Base-by-base conservation (phyloP, 1,140 invertebrate species). In the Oncopodura yosiiana region DNA sequence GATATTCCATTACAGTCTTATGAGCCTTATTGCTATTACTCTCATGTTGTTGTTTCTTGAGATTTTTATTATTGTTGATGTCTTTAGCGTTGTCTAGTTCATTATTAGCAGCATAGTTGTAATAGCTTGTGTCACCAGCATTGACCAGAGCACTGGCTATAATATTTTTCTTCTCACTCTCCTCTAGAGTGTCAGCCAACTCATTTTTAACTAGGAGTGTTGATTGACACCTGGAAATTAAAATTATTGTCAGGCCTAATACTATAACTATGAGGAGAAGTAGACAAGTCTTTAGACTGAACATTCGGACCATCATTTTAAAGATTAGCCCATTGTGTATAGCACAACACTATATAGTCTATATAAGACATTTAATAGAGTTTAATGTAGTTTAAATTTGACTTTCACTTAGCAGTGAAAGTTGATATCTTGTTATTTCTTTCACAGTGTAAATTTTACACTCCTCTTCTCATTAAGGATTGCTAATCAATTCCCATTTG, bases 201-300 rank as follows among this genome's bases (percentile, higher is more conserved):
- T n/a, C n/a, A n/a, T n/a, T n/a, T n/a, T n/a, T n/a, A n/a, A n/a
- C n/a, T n/a, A n/a, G n/a, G n/a, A n/a, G n/a, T n/a, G n/a, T 51
- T n/a, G n/a, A n/a, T 41, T 41, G 37, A 18, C 49, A 51, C 32
- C 39, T 16, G 8, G 53, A 27, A 48, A 55, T 55, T 9, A 55
- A 29, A 18, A 46, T 24, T 23, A 55, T 41, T 14, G 53, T 55
- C 16, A 55, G 44, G 5, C 43, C 53, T 14, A 55, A 36, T 11
- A 55, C 53, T 21, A 55, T 24, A 16, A 39, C 53, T 8, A 55
- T 49, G 21, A 55, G 29, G 45, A 43, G 30, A 24, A 55, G 43
- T 21, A 55, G 45, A 42, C 43, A 49, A n/a, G 43, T 48, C 26
- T 55, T 55, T n/a, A 55, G 23, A 34, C 41, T 55, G 27, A 34